phyloP scores from a whole-genome alignment of 1,140 invertebrate genomes.

The Periplaneta americana region DNA sequence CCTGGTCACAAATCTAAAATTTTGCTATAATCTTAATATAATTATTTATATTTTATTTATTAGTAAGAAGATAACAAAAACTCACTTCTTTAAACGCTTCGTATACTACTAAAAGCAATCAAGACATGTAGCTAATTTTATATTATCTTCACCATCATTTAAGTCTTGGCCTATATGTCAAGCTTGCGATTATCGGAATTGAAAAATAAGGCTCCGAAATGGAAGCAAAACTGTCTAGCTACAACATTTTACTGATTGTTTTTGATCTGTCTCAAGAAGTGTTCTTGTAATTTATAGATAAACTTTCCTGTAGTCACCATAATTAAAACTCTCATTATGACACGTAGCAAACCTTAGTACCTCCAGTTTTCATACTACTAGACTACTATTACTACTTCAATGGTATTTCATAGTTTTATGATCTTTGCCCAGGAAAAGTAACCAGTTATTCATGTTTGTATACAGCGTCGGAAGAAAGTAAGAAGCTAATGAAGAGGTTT shows the following conservation, averaged over 20 bases:
- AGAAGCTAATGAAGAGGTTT: background rate
- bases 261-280: background rate
- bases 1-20: background rate
- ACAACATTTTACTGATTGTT: background rate
- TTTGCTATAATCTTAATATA: background rate
- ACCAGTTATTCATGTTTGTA: background rate
- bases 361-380: background rate
- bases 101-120: background rate
- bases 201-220: too few relatives aligned
- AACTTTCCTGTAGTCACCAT: background rate
- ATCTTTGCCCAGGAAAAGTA: background rate
- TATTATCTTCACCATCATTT: background rate
- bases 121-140: background rate
- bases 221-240: too few relatives aligned
- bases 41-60: background rate
- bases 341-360: background rate
- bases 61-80: background rate
- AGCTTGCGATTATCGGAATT: background rate
- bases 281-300: background rate
- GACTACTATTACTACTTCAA: background rate
- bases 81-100: background rate
- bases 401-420: background rate
- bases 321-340: background rate
- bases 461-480: background rate
- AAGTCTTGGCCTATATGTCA: background rate